phyloP scores from a whole-genome alignment of 1,140 invertebrate genomes.

The Drosophila takahashii region DNA sequence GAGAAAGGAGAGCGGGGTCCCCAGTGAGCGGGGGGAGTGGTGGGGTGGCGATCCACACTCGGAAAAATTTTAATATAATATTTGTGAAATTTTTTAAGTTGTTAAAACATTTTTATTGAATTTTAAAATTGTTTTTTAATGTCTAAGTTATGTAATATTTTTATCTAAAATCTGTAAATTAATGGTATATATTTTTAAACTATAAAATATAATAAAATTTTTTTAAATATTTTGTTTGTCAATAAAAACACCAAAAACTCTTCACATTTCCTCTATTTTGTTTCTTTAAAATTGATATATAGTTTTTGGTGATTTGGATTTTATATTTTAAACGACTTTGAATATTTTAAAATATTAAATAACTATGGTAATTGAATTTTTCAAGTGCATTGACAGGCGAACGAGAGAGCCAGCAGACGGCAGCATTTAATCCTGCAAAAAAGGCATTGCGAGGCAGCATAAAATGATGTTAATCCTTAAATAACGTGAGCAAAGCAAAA shows the following conservation, averaged over 20 bases:
- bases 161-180: too few species aligned
- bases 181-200: too few species aligned
- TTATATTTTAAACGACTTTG: not conserved
- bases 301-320: not conserved
- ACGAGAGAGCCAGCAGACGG: conserved; percentile 41
- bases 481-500: conserved; percentile 64
- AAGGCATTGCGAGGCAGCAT: conserved; percentile 77
- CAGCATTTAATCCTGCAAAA: conserved; percentile 82
- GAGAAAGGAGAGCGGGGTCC: conserved; percentile 3
- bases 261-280: not conserved
- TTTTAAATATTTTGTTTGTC: too few species aligned
- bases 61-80: too few species aligned
- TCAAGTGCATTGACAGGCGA: conserved; percentile 11
- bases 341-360: not conserved
- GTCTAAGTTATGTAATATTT: too few species aligned
- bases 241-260: too few species aligned
- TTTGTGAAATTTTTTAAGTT: too few species aligned
- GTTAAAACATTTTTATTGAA: too few species aligned
- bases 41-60: conserved; percentile 1
- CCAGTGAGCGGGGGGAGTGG: not conserved
- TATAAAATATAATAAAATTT: too few species aligned
- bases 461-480: conserved; percentile 82
- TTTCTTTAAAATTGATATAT: not conserved
- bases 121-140: too few species aligned
- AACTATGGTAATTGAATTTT: not conserved